Evolutionary conservation across 2,888 invertebrate genomes (phyloP).

Genomic region (Drosophila acutilabella): DNA sequence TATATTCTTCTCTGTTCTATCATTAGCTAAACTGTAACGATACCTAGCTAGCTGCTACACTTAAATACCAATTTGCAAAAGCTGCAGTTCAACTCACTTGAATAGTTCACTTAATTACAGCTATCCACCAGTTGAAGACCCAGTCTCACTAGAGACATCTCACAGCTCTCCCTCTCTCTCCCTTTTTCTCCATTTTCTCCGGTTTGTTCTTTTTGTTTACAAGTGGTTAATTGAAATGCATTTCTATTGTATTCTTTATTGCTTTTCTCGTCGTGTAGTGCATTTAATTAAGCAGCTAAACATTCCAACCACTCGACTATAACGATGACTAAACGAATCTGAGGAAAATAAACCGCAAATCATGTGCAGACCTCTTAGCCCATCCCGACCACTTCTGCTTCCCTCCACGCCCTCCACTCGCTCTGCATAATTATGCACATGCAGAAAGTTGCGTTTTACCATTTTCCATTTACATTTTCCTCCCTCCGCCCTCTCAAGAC

Average conservation of each 20-base stretch:
- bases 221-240: conserved; percentile 63
- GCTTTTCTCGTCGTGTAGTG: conserved; percentile 40
- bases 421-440: conserved; percentile 48
- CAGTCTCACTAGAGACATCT: neutral
- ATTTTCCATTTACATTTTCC: neutral
- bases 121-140: conserved; percentile 10
- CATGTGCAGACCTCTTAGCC: conserved; percentile 31
- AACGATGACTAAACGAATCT: conserved; percentile 44
- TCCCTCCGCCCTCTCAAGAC: conserved; percentile 2
- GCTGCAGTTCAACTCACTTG: conserved; percentile 29
- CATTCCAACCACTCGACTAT: conserved; percentile 47
- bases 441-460: conserved; percentile 13
- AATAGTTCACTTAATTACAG: conserved; percentile 56
- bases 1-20: conserved; percentile 5
- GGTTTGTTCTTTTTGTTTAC: too few relatives aligned
- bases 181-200: neutral
- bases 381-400: neutral
- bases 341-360: conserved; percentile 44
- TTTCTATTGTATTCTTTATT: conserved; percentile 50
- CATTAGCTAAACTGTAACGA: conserved; percentile 13
- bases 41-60: conserved; percentile 24
- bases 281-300: conserved; percentile 68
- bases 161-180: neutral
- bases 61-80: conserved; percentile 34
- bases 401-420: neutral